These are phyloP conservation scores for Procambarus clarkii DNA, from an alignment of 1,140 invertebrate species.

Conservation along the genomic window DNA sequence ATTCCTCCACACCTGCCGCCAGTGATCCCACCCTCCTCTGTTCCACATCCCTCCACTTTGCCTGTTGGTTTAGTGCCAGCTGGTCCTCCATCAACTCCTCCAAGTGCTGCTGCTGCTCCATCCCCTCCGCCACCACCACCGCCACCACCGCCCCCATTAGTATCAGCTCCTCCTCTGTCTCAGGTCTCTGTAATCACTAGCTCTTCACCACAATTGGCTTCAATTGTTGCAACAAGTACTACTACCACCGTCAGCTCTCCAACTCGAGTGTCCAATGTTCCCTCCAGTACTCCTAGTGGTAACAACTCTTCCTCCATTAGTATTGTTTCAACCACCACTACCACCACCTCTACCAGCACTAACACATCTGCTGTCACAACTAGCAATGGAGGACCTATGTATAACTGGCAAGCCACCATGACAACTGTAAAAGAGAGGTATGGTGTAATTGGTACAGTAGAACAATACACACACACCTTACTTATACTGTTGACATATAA, in stretches of 20 bases:
- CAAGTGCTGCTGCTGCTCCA: neutral
- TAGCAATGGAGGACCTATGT: conserved; percentile 32
- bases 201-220: neutral
- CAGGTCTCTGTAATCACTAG: neutral
- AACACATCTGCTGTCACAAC: neutral
- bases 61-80: neutral
- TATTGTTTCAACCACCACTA: neutral
- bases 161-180: neutral
- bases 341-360: conserved; percentile 14
- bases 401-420: conserved; percentile 56
- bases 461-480: neutral
- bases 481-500: neutral
- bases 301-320: conserved; percentile 3
- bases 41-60: neutral
- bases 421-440: conserved; percentile 53
- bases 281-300: conserved; percentile 4
- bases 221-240: neutral
- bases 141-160: neutral
- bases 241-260: neutral
- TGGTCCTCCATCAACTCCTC: neutral
- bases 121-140: neutral
- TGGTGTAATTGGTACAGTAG: neutral
- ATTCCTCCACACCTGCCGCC: neutral
- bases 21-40: neutral
- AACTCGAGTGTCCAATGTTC: conserved; percentile 1